A percentile compares a stretch with the other conserved stretches of the same genome.
These are phyloP conservation scores for Xerus inauris DNA, from an alignment of 2,113 vertebrate species.

Conservation along the genomic window DNA sequence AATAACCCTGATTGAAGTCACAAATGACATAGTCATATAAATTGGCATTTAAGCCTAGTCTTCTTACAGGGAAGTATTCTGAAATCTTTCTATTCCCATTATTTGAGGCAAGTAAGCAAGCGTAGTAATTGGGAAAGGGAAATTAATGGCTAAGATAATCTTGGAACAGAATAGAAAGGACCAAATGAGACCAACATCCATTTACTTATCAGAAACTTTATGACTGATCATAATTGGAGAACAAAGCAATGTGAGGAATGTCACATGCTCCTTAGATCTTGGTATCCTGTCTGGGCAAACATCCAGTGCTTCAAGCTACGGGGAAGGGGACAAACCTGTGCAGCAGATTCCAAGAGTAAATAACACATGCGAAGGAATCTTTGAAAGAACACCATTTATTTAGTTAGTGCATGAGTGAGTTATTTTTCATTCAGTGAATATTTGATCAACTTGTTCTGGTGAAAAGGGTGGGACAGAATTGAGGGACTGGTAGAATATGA, in stretches of 20 bases:
- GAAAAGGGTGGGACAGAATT: not conserved
- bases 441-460: constrained; percentile 9
- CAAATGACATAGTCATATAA: not conserved
- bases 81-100: not conserved
- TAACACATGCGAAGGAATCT: not conserved
- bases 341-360: constrained; percentile 35
- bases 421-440: not conserved
- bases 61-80: not conserved
- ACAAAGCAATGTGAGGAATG: constrained; percentile 60
- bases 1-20: not conserved
- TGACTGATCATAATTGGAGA: constrained; percentile 8
- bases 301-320: constrained; percentile 38
- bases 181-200: not conserved
- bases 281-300: constrained; percentile 64
- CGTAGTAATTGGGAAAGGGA: constrained; percentile 21
- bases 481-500: not conserved
- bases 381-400: constrained; percentile 11
- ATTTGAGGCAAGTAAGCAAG: not conserved
- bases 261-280: constrained; percentile 50
- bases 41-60: not conserved
- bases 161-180: constrained; percentile 35
- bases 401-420: not conserved
- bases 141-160: constrained; percentile 16
- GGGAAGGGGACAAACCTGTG: not conserved
- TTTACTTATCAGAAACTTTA: constrained; percentile 50